Conservation (phyloP, 35 echinoderm and acorn worm genomes). For the Stichopus chloronotus region DNA sequence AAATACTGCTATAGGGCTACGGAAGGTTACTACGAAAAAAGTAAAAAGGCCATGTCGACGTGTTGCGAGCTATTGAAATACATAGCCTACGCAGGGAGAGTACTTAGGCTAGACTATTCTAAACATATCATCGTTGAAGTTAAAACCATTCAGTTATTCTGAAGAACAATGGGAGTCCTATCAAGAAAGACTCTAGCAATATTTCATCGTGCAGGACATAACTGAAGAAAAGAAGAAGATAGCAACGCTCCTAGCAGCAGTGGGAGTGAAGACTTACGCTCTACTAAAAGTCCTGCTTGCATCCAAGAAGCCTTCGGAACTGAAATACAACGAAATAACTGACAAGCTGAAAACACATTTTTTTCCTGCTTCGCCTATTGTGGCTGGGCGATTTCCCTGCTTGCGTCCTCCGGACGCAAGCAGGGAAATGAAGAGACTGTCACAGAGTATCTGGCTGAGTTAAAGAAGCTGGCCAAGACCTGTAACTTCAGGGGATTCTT, state of each 20-base stretch:
- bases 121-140: conserved; percentile 16
- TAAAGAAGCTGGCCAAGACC: background rate
- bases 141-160: background rate
- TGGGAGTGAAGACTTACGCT: conserved; percentile 20
- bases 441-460: background rate
- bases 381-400: background rate
- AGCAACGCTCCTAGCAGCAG: background rate
- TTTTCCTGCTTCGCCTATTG: too few relatives aligned
- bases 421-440: background rate
- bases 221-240: background rate
- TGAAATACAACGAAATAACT: background rate
- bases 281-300: conserved; percentile 7
- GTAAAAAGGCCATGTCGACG: too few relatives aligned
- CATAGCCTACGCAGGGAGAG: too few relatives aligned
- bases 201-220: conserved; percentile 40
- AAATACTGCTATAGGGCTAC: too few relatives aligned
- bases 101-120: too few relatives aligned
- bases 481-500: background rate
- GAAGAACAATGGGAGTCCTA: conserved; percentile 47
- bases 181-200: conserved; percentile 36
- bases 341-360: too few relatives aligned
- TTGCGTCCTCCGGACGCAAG: too few relatives aligned
- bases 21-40: too few relatives aligned
- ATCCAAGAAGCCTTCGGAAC: background rate
- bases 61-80: too few relatives aligned